Evolutionary conservation across 2,797 vertebrate species (phyloP), one percentile per base, ranked within the genome.

Genomic region (Notolepis coatsorum): DNA sequence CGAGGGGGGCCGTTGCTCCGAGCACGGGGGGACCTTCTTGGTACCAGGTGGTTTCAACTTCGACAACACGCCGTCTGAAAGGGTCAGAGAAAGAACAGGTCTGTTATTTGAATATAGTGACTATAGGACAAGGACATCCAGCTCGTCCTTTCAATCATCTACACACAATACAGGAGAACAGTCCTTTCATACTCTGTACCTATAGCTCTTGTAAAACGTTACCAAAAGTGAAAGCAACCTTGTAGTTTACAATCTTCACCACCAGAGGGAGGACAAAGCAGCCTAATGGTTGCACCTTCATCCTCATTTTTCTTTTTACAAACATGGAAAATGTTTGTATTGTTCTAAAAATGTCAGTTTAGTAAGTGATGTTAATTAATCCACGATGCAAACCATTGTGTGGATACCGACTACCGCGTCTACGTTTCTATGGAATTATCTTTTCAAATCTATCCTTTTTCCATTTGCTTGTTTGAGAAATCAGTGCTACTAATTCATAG

Each of bases 1-100:
- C 52, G 95, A 95, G 2, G 93, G 95, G 38, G 94, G 95, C 70
- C 93, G 94, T 86, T 92, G 93, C 82, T 95, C 94, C 61, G 86
- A 86, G 79, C 94, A 88, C 62, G 92, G 90, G 88, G 92, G 84
- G 75, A 86, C 87, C 68, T 90, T 92, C 84, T 90, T 80, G 31
- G 61, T 80, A 78, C 82, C 90, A 5, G 39, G 20, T 5, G 71
- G 90, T 39, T 95, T 95, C 91, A 89, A 93, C 73, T 93, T 93
- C 86, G 94, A 89, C 85, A 92, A 55, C 69, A 85, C 88, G 67
- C 82, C 89, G 85, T 93, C 91, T 92, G 39, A 71, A 56, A 13
- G 17, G 43, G 31, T 18, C 81, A 79, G 49, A 80, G 28, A 78
- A 25, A 31, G 69, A 3, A 82, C 33, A 76, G 12, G 28, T 80